These are phyloP conservation scores for Mohoua ochrocephala DNA, from an alignment of 2,113 vertebrate genomes.

Conservation along the genomic window DNA sequence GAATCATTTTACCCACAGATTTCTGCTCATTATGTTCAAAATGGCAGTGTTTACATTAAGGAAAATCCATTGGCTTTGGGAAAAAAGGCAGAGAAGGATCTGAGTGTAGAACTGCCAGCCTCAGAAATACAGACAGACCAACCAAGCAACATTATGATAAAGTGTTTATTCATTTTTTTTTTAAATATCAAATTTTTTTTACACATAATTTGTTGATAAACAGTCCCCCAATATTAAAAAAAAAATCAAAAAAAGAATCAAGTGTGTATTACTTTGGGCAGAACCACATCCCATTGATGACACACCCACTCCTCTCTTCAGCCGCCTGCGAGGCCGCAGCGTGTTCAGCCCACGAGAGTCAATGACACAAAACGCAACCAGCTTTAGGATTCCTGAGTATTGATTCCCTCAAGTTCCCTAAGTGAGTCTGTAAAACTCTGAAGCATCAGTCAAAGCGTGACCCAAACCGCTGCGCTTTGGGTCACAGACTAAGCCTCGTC, in stretches of 20 bases:
- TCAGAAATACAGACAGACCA: neutral
- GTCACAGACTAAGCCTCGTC: neutral
- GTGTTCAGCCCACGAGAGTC: slow-evolving; percentile 42
- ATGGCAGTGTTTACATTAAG: neutral
- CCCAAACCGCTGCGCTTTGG: neutral
- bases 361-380: slow-evolving; percentile 51
- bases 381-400: slow-evolving; percentile 72
- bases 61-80: neutral
- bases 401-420: slow-evolving; percentile 65
- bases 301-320: neutral
- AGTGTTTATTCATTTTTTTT: slow-evolving; percentile 51
- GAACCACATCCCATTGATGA: slow-evolving; percentile 66
- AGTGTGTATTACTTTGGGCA: slow-evolving; percentile 50
- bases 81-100: neutral
- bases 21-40: neutral
- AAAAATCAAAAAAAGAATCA: slow-evolving; percentile 40
- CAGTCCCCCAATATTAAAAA: slow-evolving; percentile 51
- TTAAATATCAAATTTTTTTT: slow-evolving; percentile 65
- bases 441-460: slow-evolving; percentile 19
- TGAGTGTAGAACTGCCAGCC: neutral
- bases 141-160: slow-evolving; percentile 47
- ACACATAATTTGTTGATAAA: slow-evolving; percentile 55
- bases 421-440: slow-evolving; percentile 48
- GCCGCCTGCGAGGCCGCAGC: neutral
- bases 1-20: neutral